Conservation (phyloP, 1,140 invertebrate genomes). For the Euura lappo region DNA sequence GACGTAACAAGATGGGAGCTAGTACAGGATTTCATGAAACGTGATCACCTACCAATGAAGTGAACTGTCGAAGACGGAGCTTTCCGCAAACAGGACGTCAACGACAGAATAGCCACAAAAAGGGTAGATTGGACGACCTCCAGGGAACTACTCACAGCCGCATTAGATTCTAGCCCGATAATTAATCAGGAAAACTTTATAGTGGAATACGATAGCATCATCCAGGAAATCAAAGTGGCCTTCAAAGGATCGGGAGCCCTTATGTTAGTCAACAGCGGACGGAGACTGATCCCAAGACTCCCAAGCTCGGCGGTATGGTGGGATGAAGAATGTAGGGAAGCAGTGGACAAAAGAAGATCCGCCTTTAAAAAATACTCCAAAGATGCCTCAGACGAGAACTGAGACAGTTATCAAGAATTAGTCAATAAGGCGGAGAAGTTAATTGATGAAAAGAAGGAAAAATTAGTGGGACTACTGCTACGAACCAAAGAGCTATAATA, state of each 20-base stretch:
- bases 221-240: not conserved
- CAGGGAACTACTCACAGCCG: not conserved
- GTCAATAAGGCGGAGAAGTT: not conserved
- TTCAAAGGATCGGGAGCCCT: not conserved
- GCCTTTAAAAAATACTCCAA: constrained; percentile 6
- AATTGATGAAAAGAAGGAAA: not conserved
- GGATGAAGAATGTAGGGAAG: not conserved
- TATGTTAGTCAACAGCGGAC: not conserved
- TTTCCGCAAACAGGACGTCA: not conserved
- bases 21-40: too few species aligned
- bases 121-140: not conserved
- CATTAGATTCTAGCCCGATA: not conserved
- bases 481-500: not conserved
- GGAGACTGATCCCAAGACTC: not conserved
- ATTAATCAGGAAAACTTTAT: not conserved
- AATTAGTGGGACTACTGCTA: not conserved
- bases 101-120: not conserved
- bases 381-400: not conserved
- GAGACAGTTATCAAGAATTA: not conserved
- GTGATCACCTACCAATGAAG: not conserved
- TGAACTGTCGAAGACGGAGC: not conserved
- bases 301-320: not conserved
- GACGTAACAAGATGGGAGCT: too few species aligned
- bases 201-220: not conserved
- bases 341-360: not conserved